Evolutionary conservation across 2,113 vertebrate genomes (phyloP).

Genomic region (Pseudorectes ferrugineus): DNA sequence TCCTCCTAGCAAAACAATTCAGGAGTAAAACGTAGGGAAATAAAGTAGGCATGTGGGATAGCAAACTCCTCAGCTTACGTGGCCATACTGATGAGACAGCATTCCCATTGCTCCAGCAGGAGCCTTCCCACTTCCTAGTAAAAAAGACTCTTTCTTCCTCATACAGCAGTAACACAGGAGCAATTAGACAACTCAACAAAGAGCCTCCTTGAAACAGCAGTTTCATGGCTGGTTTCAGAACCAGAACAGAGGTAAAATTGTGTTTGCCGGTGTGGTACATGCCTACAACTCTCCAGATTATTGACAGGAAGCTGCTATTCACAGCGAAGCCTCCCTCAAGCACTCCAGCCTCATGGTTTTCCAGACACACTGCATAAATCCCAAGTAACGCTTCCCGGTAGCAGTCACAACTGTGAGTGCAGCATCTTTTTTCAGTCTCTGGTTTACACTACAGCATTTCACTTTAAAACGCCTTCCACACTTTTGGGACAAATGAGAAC

Average conservation of each 20-base stretch:
- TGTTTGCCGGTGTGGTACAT: not conserved
- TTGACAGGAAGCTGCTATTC: not conserved
- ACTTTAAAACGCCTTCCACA: not conserved
- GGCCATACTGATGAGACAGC: not conserved
- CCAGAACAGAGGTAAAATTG: not conserved
- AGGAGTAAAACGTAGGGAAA: not conserved
- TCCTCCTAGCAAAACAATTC: not conserved
- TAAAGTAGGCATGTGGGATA: not conserved
- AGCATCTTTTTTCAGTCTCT: not conserved
- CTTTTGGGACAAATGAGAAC: not conserved
- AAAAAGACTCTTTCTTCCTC: not conserved
- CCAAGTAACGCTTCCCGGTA: not conserved
- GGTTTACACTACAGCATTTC: not conserved
- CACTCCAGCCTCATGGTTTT: not conserved
- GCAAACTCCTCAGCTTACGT: not conserved
- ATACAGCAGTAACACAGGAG: not conserved
- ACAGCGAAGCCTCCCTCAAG: not conserved
- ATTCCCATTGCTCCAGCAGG: not conserved
- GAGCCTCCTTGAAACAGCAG: not conserved
- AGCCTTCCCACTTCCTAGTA: not conserved
- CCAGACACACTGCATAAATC: conserved; percentile 4
- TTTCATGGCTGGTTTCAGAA: not conserved
- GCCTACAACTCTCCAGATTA: not conserved
- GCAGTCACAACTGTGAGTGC: conserved; percentile 28
- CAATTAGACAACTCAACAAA: not conserved